Conservation (phyloP, 2,113 vertebrate species). For the Amphiprion percula region DNA sequence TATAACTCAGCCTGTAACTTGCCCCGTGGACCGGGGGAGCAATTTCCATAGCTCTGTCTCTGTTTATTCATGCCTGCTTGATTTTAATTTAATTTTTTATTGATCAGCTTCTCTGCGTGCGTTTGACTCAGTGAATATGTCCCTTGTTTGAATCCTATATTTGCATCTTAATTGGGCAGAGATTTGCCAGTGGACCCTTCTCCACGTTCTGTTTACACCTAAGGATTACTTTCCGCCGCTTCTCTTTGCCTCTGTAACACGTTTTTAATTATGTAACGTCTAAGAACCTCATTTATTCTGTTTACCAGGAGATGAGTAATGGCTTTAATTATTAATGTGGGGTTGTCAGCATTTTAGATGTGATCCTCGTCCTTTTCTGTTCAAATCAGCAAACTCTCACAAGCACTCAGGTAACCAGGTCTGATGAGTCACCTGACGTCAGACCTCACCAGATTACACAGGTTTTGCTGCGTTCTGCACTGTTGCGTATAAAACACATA, state of each 20-base stretch:
- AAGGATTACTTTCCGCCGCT: slow-evolving; percentile 24
- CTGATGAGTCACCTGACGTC: neutral
- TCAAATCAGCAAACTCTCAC: slow-evolving; percentile 26
- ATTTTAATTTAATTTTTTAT: slow-evolving; percentile 66
- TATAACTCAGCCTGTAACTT: slow-evolving; percentile 50
- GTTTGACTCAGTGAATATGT: slow-evolving; percentile 47
- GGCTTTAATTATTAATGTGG: slow-evolving; percentile 49
- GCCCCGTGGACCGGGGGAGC: slow-evolving; percentile 33
- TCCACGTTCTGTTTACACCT: slow-evolving; percentile 30
- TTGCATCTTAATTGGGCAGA: slow-evolving; percentile 73
- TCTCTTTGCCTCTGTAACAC: slow-evolving; percentile 18
- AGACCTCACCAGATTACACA: neutral
- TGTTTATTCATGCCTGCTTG: slow-evolving; percentile 64
- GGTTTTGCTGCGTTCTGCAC: neutral
- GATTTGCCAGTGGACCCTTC: slow-evolving; percentile 34
- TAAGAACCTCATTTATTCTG: slow-evolving; percentile 66
- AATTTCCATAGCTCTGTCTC: slow-evolving; percentile 45
- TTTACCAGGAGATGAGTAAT: slow-evolving; percentile 64
- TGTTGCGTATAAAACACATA: neutral
- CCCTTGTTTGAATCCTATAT: slow-evolving; percentile 50
- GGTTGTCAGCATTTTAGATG: slow-evolving; percentile 19
- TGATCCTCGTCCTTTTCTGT: slow-evolving; percentile 22
- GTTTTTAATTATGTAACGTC: slow-evolving; percentile 62
- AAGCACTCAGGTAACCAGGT: neutral
- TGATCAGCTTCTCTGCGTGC: slow-evolving; percentile 39